These are phyloP conservation scores for Charaxes varanes DNA, from an alignment of 1,140 invertebrate genomes.

Conservation along the genomic window DNA sequence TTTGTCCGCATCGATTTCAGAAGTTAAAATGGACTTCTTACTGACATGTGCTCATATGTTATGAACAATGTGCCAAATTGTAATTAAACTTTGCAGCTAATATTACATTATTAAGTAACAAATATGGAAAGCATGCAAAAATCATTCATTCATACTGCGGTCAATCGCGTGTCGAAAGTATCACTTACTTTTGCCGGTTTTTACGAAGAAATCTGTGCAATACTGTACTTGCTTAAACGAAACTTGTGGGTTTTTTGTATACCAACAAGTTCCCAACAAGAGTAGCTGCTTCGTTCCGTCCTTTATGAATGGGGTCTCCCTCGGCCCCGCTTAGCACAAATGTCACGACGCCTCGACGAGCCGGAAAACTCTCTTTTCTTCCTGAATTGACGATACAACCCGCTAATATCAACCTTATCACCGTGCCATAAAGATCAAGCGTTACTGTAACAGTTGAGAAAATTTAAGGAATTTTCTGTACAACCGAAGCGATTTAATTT, in stretches of 20 bases:
- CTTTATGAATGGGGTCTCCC: conserved; percentile 65
- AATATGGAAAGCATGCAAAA: too few relatives aligned
- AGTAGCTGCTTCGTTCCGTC: conserved; percentile 39
- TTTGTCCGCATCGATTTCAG: too few relatives aligned
- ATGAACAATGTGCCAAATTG: too few relatives aligned
- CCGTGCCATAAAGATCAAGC: conserved; percentile 27
- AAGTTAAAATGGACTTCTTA: too few relatives aligned
- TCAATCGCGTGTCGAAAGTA: too few relatives aligned
- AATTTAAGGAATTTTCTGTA: conserved; percentile 68
- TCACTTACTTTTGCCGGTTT: too few relatives aligned
- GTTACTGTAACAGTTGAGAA: conserved; percentile 21
- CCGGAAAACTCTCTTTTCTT: conserved; percentile 73
- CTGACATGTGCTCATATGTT: too few relatives aligned
- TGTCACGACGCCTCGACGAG: conserved; percentile 66
- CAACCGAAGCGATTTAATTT: conserved; percentile 27
- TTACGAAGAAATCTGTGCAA: too few relatives aligned
- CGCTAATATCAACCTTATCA: conserved; percentile 34
- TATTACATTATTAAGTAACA: too few relatives aligned
- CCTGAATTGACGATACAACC: conserved; percentile 45
- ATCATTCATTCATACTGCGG: too few relatives aligned
- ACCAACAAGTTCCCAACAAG: conserved; percentile 51
- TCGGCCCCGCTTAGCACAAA: conserved; percentile 65
- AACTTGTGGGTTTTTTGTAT: conserved; percentile 13
- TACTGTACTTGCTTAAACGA: too few relatives aligned
- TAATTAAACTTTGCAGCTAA: too few relatives aligned